Evolutionary conservation across 2,113 vertebrate genomes (phyloP).

Genomic region (Paradisaea rubra): DNA sequence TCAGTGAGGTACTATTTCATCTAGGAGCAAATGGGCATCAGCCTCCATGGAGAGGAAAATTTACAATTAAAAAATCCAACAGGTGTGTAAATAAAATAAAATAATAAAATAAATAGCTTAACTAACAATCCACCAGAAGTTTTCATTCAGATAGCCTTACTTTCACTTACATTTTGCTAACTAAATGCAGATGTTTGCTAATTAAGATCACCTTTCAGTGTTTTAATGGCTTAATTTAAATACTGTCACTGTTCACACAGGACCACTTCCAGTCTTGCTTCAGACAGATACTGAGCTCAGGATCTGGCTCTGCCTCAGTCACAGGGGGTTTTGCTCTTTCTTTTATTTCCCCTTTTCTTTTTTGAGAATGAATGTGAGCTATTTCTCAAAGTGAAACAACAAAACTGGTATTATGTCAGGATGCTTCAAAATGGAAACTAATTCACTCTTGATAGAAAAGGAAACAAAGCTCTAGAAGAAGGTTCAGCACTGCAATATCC

Average conservation of each 20-base stretch:
- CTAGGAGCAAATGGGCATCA: background rate
- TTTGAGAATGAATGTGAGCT: background rate
- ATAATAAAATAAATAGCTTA: background rate
- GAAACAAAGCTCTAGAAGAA: slow-evolving; percentile 27
- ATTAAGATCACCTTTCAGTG: background rate
- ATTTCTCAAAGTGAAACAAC: slow-evolving; percentile 18
- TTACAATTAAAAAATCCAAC: background rate
- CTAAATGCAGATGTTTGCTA: background rate
- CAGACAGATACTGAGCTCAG: background rate
- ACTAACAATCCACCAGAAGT: background rate
- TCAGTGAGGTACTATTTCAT: background rate
- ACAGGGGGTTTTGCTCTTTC: background rate
- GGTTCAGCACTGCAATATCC: background rate
- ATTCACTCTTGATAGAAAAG: slow-evolving; percentile 7
- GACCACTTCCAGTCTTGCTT: background rate
- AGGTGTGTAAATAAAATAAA: background rate
- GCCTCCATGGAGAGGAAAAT: background rate
- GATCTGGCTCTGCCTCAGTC: background rate
- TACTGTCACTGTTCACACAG: background rate
- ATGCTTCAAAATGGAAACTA: background rate
- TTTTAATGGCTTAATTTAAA: slow-evolving; percentile 7
- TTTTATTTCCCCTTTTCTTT: background rate
- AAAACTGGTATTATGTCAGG: background rate
- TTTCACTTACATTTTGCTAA: background rate
- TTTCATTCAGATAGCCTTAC: background rate